Base-by-base conservation (phyloP, 2,888 invertebrate genomes). In the Candidula unifasciata region DNA sequence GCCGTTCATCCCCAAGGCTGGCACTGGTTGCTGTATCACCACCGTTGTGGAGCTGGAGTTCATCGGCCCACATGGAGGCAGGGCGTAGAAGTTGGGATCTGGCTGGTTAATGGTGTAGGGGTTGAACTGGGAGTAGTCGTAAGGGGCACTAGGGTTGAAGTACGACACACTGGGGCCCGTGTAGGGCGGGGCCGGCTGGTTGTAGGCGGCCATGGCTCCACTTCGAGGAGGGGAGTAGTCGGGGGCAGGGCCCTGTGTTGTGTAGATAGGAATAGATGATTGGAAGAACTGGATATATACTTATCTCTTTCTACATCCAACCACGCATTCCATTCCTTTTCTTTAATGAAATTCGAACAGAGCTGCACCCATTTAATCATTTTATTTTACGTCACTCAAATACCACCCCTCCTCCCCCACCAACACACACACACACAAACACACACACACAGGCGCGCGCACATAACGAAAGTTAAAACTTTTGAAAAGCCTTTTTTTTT, bases 1-100 rank as follows among this genome's bases (percentile, higher is more conserved):
- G 24, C 86, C 84, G 21, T 54, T 64, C 3, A 52, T 30, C 10
- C 68, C 54, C 76, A 68, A 35, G 64, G 69, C 52, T 2, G 84
- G 57, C 24, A 60, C 30, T 10, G 84, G 87, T 66, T 87, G 86
- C 64, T 86, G 82, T 37, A 87, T 80, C 52, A 87, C 68, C 24
- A 86, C 84, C 0, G 86, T 86, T 27, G 84, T 85, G n/a, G 79
- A 60, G 79, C 33, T 78, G 13, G 71, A 16, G 27, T 79, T 60
- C 16, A 82, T 30, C 5, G 68, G 79, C 3, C 66, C n/a, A n/a
- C 64, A n/a, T 5, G 77, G 37, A 21, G 54, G 37, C 68, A 69
- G 44, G 30, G 69, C 54, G 21, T 68, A 68, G 30, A 66, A 80
- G 52, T 54, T 33, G 27, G 69, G 68, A 24, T 66, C 66, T 5